phyloP scores from a whole-genome alignment of 2,113 vertebrate species.

The Tupaia tana region DNA sequence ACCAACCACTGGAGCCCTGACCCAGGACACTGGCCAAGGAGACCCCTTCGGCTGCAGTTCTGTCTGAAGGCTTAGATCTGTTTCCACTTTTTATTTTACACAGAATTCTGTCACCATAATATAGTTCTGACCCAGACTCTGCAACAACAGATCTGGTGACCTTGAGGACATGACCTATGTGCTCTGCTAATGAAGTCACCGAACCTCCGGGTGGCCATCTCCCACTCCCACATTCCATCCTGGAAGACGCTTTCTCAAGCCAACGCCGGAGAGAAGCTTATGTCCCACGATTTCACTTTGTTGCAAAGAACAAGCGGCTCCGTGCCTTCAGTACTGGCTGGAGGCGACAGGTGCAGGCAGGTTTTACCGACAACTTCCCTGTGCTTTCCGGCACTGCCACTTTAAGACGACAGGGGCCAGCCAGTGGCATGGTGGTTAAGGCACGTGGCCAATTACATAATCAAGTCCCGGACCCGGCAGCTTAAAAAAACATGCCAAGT shows the following conservation, averaged over 20 bases:
- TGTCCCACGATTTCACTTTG: conserved; percentile 56
- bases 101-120: background rate
- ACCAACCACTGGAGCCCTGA: background rate
- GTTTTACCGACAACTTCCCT: too few relatives aligned
- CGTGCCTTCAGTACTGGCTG: background rate
- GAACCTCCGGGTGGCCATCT: background rate
- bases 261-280: conserved; percentile 65
- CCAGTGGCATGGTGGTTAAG: too few relatives aligned
- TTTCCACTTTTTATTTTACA: background rate
- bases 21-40: background rate
- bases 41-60: background rate
- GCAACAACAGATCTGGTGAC: background rate
- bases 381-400: fast-evolving
- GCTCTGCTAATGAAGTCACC: background rate
- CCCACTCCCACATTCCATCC: conserved; percentile 1
- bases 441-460: too few relatives aligned
- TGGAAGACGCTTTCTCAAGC: conserved; percentile 49
- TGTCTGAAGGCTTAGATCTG: background rate
- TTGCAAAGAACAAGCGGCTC: conserved; percentile 68
- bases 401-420: background rate
- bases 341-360: background rate
- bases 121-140: background rate
- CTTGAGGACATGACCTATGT: background rate
- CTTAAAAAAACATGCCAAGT: too few relatives aligned
- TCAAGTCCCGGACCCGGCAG: too few relatives aligned